phyloP scores from a whole-genome alignment of 2,888 invertebrate genomes.

The Andrena camellia region DNA sequence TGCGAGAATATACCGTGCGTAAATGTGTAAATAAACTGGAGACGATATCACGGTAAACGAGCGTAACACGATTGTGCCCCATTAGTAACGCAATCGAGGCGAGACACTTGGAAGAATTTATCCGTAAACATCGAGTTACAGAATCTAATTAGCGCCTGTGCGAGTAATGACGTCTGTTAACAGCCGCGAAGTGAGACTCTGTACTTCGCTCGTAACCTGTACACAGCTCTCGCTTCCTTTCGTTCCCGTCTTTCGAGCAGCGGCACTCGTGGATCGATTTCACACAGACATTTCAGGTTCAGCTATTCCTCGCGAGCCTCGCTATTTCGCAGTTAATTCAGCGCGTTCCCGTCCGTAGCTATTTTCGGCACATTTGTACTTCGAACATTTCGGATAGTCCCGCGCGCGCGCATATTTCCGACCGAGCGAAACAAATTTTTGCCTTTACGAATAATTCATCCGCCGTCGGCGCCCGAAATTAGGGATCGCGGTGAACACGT shows the following conservation, averaged over 20 bases:
- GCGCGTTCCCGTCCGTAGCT: conserved; percentile 32
- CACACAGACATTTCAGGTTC: background rate
- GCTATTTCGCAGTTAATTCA: conserved; percentile 19
- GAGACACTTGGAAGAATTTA: background rate
- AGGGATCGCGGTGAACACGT: conserved; percentile 41
- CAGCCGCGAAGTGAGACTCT: background rate
- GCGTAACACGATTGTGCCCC: background rate
- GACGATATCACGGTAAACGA: background rate
- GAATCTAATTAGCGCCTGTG: background rate
- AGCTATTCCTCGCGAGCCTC: too few species aligned
- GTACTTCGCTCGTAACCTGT: background rate
- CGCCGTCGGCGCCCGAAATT: conserved; percentile 45
- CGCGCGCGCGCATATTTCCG: conserved; percentile 33
- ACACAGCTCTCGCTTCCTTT: background rate
- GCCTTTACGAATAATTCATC: conserved; percentile 61
- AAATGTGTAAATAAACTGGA: background rate
- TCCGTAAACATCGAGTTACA: background rate
- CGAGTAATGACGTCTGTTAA: background rate
- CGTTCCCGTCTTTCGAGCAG: conserved; percentile 16
- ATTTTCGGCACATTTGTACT: conserved; percentile 55
- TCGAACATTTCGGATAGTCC: conserved; percentile 45
- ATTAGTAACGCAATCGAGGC: background rate
- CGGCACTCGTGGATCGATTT: background rate
- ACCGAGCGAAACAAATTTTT: conserved; percentile 50
- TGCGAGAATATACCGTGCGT: background rate